Evolutionary conservation across 2,888 invertebrate genomes (phyloP).

Genomic region (Amaurobius ferox): DNA sequence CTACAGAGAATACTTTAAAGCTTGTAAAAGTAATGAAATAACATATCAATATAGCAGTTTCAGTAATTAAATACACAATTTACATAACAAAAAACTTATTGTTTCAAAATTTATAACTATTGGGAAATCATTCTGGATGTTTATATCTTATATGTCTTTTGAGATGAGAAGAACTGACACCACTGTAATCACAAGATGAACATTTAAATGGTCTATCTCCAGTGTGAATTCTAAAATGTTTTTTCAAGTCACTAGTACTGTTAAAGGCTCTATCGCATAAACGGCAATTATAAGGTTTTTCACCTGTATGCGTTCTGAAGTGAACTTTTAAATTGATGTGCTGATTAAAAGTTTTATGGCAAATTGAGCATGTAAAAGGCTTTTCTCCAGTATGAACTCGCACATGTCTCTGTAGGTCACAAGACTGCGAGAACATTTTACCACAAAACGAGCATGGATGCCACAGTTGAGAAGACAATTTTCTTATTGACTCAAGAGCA

Average conservation of each 20-base stretch:
- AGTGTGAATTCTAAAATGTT: slow-evolving; percentile 5
- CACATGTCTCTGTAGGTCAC: neutral
- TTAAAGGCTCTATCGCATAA: neutral
- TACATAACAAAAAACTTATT: too few species aligned
- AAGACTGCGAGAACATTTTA: neutral
- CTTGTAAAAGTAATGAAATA: too few species aligned
- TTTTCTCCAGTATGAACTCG: neutral
- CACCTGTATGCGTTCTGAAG: slow-evolving; percentile 5
- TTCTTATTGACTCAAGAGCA: neutral
- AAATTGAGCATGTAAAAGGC: neutral
- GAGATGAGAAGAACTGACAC: neutral
- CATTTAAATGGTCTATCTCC: slow-evolving; percentile 2
- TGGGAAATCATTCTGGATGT: slow-evolving; percentile 3
- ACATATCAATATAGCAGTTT: too few species aligned
- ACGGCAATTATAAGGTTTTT: neutral
- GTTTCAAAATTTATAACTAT: too few species aligned
- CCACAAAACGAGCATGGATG: slow-evolving; percentile 4
- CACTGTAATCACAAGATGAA: neutral
- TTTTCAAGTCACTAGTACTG: neutral
- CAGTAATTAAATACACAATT: too few species aligned
- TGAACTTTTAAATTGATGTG: slow-evolving; percentile 9
- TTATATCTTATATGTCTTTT: neutral
- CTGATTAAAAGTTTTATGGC: neutral
- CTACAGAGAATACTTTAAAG: too few species aligned
- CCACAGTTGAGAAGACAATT: slow-evolving; percentile 5